Evolutionary conservation across 2,888 invertebrate species (phyloP), one percentile per base, ranked within the genome.

Genomic region (Aphodius sticticus): DNA sequence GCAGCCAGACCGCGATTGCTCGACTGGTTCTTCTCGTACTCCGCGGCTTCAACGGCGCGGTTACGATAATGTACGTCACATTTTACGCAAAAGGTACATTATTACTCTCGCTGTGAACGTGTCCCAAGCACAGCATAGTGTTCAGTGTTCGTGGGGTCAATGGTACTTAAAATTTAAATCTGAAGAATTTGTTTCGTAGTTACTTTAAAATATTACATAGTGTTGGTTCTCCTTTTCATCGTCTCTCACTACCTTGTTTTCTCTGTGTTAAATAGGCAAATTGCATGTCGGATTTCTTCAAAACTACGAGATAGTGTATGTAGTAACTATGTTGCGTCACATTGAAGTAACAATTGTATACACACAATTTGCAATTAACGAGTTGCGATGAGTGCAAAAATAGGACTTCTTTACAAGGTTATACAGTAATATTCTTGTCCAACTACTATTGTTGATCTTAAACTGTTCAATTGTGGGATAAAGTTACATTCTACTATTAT

Each of bases 1-100:
- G 74, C 37, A n/a, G 74, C 74, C 74, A 36, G 74, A 74, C 74
- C 36, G 36, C 35, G 35, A 36, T 35, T n/a, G 26, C 70, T 14
- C 70, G 70, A 70, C 15, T 70, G 70, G 15, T 16, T 70, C 70
- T 70, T 70, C 70, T n/a, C 70, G 53, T 53, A 5, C 53, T 53
- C 53, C 53, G 53, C 53, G 53, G 53, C 12, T 53, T 53, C 12
- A 53, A 9, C 53, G 53, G 7, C 53, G 53, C 12, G 53, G 7
- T 70, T 70, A 16, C 70, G 14, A n/a, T 2, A 26, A 70, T 16
- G 14, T 14, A 16, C 70, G 7, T 16, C 71, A 16, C 16, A 71
- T 71, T 71, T 70, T 71, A 71, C 35, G 35, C 71, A 71, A 71
- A 14, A 4, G 5, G 26, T 3, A 70, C 14, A 70, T 14, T 16